phyloP scores from a whole-genome alignment of 2,797 vertebrate genomes.

The Leuciscus waleckii region DNA sequence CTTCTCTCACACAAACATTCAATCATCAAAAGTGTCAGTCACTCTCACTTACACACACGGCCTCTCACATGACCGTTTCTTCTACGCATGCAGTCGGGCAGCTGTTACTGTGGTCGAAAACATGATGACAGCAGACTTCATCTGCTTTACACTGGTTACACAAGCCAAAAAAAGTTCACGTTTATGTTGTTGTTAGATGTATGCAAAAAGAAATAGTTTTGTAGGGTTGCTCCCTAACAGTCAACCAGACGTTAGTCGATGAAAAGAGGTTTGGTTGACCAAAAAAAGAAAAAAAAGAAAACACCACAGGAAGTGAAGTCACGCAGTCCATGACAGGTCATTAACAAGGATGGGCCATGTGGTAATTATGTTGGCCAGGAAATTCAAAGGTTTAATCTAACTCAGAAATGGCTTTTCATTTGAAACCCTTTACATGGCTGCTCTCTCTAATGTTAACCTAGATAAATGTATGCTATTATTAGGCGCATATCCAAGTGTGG shows the following conservation, averaged over 20 bases:
- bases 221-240: not conserved
- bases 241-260: not conserved
- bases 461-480: too few species aligned
- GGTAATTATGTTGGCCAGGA: not conserved
- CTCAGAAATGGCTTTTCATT: too few species aligned
- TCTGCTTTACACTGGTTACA: slow-evolving; percentile 18
- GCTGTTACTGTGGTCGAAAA: slow-evolving; percentile 7
- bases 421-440: too few species aligned
- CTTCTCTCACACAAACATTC: slow-evolving; percentile 6
- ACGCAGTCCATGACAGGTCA: not conserved
- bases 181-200: not conserved
- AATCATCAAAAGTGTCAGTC: slow-evolving; percentile 4
- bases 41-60: slow-evolving; percentile 21
- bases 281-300: not conserved
- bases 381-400: not conserved
- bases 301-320: not conserved
- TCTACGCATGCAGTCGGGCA: not conserved
- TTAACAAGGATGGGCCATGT: not conserved
- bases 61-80: slow-evolving; percentile 4
- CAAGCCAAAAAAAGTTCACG: not conserved
- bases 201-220: not conserved
- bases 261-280: not conserved
- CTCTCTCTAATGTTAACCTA: too few species aligned
- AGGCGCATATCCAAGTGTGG: too few species aligned
- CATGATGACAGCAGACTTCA: slow-evolving; percentile 35